Percentiles rank a stretch among this genome's conserved stretches.
Evolutionary conservation across 2,888 invertebrate genomes (phyloP).

Genomic region (Himalopsyche japonica): DNA sequence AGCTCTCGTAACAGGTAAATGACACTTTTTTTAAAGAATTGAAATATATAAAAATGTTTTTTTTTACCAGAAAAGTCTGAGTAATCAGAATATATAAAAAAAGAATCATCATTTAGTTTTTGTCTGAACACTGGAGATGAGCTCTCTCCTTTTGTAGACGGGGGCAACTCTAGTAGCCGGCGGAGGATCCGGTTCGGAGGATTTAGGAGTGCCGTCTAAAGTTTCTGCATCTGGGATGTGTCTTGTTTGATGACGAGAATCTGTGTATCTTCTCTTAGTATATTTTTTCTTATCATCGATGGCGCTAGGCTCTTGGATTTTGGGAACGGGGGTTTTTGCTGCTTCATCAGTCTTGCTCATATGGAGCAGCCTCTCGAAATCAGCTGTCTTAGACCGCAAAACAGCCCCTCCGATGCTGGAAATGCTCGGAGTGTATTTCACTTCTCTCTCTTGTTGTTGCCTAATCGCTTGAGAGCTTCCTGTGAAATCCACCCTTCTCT

Average conservation of each 20-base stretch:
- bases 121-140: conserved; percentile 75
- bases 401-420: conserved; percentile 69
- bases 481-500: conserved; percentile 43
- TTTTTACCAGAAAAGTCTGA: neutral
- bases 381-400: conserved; percentile 67
- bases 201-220: conserved; percentile 44
- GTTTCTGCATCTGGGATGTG: conserved; percentile 61
- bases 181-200: conserved; percentile 42
- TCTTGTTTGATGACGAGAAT: conserved; percentile 62
- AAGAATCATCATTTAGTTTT: conserved; percentile 39
- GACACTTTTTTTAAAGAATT: no score
- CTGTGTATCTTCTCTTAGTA: conserved; percentile 63
- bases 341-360: conserved; percentile 53
- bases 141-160: conserved; percentile 78
- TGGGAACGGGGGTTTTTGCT: conserved; percentile 42
- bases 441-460: conserved; percentile 32
- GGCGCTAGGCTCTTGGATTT: conserved; percentile 45
- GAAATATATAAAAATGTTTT: no score
- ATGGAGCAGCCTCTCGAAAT: conserved; percentile 64
- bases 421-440: conserved; percentile 44
- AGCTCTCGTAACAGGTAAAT: neutral
- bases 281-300: conserved; percentile 64
- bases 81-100: neutral
- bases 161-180: conserved; percentile 46
- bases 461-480: conserved; percentile 12